Evolutionary conservation across 2,888 invertebrate species (phyloP), one percentile per base, ranked within the genome.

Genomic region (Caenorhabditis wallacei): DNA sequence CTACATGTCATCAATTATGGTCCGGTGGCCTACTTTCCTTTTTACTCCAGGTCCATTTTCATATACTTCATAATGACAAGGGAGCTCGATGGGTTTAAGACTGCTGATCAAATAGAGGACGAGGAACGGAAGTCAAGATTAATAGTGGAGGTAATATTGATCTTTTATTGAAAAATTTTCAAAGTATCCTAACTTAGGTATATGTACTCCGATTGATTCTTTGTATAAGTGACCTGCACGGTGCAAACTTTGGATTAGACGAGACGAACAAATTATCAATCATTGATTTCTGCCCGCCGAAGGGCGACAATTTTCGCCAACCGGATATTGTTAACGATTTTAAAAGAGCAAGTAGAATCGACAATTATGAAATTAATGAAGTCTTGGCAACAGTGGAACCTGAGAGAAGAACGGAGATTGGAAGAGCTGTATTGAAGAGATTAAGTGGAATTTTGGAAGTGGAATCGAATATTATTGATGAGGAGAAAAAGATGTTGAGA

Each of bases 21-120:
- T 18, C 71, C 71, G 35, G 16, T n/a, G 43, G 71, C 59, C 26
- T 48, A 48, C 35, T 71, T 71, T 30, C 71, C 59, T 11, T 48
- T 30, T 71, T 59, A 59, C 20, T 57, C 59, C 1, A 30, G 43
- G 18, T 70, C 70, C 8, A 71, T 59, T 30, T 26, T 30, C 35
- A 30, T 59, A 11, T 48, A 59, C 35, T 71, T 48, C 57, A 71
- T 70, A 10, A 46, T 57, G 46, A 71, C 59, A 13, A 18, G 48
- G 20, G 13, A 71, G 35, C 59, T 71, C 22, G 35, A 59, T 30
- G 59, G 51, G 18, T 71, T 71, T 18, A 43, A 59, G 30, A 48
- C 13, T 8, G 5, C 13, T 5, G 13, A 43, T 5, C 4, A 30
- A 5, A 30, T 30, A 5, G 30, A 30, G 8, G 30, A 30, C 8